phyloP scores from a whole-genome alignment of 2,888 invertebrate genomes.

The Sepiola atlantica region DNA sequence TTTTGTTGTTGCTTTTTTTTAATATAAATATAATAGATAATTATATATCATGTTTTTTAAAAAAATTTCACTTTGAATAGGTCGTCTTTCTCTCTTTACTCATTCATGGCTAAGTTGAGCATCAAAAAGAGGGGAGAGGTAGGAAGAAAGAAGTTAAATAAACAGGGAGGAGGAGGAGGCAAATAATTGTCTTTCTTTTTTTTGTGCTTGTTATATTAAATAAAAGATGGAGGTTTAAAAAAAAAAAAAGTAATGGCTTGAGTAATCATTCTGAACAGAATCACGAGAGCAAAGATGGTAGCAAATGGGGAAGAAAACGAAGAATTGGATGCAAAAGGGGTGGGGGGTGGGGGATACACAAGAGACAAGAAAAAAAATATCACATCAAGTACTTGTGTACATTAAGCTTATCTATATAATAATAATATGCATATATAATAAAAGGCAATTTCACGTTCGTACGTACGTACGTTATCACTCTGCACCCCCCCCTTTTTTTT shows the following conservation, averaged over 20 bases:
- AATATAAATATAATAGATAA: too few species aligned
- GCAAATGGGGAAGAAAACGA: too few species aligned
- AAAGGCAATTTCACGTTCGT: too few species aligned
- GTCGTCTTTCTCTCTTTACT: too few species aligned
- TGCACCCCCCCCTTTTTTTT: too few species aligned
- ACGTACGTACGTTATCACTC: too few species aligned
- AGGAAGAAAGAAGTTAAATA: neutral
- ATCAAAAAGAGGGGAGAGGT: neutral
- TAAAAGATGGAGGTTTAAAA: neutral
- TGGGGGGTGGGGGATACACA: neutral
- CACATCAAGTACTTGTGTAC: too few species aligned
- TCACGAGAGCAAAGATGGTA: neutral
- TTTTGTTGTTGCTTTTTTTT: too few species aligned
- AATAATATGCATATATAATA: too few species aligned
- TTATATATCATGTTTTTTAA: too few species aligned
- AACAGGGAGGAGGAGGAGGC: neutral
- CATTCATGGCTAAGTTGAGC: neutral
- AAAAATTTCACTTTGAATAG: too few species aligned
- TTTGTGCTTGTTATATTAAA: neutral
- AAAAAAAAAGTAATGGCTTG: neutral
- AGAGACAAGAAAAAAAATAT: neutral
- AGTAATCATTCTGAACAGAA: neutral
- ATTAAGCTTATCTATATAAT: too few species aligned
- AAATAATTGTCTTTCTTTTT: neutral
- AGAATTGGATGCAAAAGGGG: neutral